Evolutionary conservation across 1,140 invertebrate genomes (phyloP).

Genomic region (Drosophila rhopaloa): DNA sequence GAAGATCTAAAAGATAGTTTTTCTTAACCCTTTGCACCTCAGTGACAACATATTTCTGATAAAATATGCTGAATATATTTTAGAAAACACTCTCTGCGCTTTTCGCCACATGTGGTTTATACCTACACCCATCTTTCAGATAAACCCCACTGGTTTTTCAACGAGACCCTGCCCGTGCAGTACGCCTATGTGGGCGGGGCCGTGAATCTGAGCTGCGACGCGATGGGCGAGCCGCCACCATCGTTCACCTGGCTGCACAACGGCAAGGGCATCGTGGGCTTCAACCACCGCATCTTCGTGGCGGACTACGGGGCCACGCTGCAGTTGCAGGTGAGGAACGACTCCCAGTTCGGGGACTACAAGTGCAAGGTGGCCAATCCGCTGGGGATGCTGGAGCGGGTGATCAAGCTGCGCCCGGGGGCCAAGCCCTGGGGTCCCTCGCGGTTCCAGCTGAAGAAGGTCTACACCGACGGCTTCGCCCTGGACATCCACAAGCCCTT

Average conservation of each 20-base stretch:
- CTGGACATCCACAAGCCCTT: slow-evolving; percentile 80
- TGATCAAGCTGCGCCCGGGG: slow-evolving; percentile 85
- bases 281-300: slow-evolving; percentile 82
- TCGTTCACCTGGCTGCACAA: slow-evolving; percentile 86
- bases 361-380: slow-evolving; percentile 86
- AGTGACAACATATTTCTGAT: too few species aligned
- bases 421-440: slow-evolving; percentile 85
- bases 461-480: slow-evolving; percentile 80
- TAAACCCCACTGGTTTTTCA: slow-evolving; percentile 76
- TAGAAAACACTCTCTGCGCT: not conserved
- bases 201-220: slow-evolving; percentile 87
- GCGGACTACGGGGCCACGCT: slow-evolving; percentile 84
- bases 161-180: slow-evolving; percentile 76
- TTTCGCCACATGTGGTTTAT: not conserved
- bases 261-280: slow-evolving; percentile 75
- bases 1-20: too few species aligned
- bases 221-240: slow-evolving; percentile 86
- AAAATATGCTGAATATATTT: not conserved
- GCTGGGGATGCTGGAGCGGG: slow-evolving; percentile 85
- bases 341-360: slow-evolving; percentile 86
- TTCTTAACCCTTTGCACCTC: too few species aligned
- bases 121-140: slow-evolving; percentile 38
- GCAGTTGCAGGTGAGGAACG: slow-evolving; percentile 85
- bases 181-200: slow-evolving; percentile 85
- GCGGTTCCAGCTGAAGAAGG: slow-evolving; percentile 76